These are phyloP conservation scores for Catamblyrhynchus diadema DNA, from an alignment of 2,797 vertebrate species.

Conservation along the genomic window DNA sequence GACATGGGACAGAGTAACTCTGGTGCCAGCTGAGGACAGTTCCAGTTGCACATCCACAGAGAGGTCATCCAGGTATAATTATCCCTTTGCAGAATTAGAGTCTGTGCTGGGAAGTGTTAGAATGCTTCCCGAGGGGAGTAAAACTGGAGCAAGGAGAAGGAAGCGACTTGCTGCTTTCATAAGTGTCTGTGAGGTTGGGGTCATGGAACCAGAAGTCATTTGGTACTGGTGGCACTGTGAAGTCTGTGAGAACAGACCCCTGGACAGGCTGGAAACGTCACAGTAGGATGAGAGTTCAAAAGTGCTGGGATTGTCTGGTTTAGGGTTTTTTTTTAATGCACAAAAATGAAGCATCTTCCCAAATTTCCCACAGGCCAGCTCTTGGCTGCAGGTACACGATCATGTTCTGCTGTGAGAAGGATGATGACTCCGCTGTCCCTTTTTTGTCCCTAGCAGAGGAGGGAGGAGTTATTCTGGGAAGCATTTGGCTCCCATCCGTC, in stretches of 20 bases:
- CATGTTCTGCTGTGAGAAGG: background rate
- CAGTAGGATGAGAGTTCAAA: background rate
- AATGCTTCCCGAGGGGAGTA: background rate
- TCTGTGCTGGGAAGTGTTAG: background rate
- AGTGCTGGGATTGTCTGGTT: background rate
- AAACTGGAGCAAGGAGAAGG: constrained; percentile 59
- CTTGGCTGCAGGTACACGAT: background rate
- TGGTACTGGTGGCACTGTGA: background rate
- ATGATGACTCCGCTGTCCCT: background rate
- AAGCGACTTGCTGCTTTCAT: background rate
- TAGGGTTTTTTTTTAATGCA: background rate
- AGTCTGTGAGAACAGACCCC: background rate
- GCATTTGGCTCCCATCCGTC: background rate
- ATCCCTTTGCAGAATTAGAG: constrained; percentile 20
- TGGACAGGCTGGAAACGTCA: background rate
- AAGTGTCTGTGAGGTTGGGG: background rate
- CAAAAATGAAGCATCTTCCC: background rate
- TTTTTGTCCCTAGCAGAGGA: background rate
- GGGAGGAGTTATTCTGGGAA: background rate
- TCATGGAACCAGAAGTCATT: background rate
- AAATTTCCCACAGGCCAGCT: background rate
- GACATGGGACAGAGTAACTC: background rate
- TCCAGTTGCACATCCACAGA: background rate
- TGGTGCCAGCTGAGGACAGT: background rate
- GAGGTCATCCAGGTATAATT: constrained; percentile 25